Base-by-base conservation (phyloP, 2,113 vertebrate species). In the Clupea harengus region DNA sequence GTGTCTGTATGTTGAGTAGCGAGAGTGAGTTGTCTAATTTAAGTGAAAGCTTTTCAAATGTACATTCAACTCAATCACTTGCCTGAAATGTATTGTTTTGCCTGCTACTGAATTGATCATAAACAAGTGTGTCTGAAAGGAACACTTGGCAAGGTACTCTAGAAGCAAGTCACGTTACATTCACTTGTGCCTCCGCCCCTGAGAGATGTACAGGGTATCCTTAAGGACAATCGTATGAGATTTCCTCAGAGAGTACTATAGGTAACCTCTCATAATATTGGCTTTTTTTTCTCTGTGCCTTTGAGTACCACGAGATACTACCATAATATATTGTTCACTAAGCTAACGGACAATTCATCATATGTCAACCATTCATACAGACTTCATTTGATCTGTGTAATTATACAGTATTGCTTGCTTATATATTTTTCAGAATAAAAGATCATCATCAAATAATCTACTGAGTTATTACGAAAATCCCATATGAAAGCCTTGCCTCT, bases 101-200 rank as follows among this genome's bases (percentile, higher is more conserved):
- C 72, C 72, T 78, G 72, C 39, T 17, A 18, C 44, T 50, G 45
- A 52, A 32, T 64, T 52, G n/a, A 25, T 54, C n/a, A 60, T 82
- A n/a, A 45, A 18, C 57, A 49, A 32, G 28, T 39, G 25, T 15
- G 25, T 72, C 84, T 86, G 5, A 52, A 39, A 82, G 44, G 13
- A 64, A 49, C 28, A 15, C 20, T 85, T 75, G 54, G 25, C 67
- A 28, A 85, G 39, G 60, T 78, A 78, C 54, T 72, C 39, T 82
- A 80, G 67, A 54, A 83, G 47, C 28, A 54, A 83, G 47, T 49
- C 9, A 57, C 32, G 25, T 52, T 86, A 75, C 46, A 15, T 39
- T 32, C 25, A 32, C 25, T 50, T 54, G 88, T 91, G 90, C 90
- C 85, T 88, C 83, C 82, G 13, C 72, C 81, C 72, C 81, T 81